Conservation (phyloP, 2,797 vertebrate genomes). For the Hafferia zeledoni region DNA sequence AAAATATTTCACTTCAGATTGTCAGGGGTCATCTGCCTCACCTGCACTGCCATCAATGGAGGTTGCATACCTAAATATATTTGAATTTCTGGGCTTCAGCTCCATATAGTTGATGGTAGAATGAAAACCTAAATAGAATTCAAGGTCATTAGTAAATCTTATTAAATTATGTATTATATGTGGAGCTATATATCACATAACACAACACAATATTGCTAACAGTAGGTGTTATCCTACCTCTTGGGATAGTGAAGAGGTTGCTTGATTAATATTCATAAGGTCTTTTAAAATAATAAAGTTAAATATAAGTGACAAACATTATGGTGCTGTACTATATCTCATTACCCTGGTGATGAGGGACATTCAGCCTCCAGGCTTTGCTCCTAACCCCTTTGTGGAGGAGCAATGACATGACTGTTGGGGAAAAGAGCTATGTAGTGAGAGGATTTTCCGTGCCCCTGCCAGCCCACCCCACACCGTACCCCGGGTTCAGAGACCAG, state of each 20-base stretch:
- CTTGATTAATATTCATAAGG: neutral
- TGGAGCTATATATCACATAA: neutral
- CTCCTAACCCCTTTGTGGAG: neutral
- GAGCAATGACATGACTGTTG: neutral
- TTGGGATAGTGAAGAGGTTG: neutral
- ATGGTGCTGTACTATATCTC: neutral
- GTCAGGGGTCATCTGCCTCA: neutral
- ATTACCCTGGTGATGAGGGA: neutral
- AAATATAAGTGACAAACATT: neutral
- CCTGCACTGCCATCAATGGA: neutral
- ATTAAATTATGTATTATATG: neutral
- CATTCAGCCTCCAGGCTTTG: neutral
- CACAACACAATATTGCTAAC: neutral
- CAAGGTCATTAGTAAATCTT: neutral
- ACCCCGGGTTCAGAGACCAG: too few species aligned
- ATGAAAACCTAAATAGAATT: neutral
- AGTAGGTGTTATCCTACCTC: neutral
- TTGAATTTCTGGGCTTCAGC: neutral
- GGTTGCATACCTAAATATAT: neutral
- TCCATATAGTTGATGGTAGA: neutral
- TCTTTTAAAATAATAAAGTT: neutral
- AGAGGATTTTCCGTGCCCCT: too few species aligned
- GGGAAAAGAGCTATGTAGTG: too few species aligned
- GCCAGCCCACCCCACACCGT: too few species aligned
- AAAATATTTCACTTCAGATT: neutral